Evolutionary conservation across 1,140 invertebrate genomes (phyloP).

Genomic region (Drosophila novamexicana): DNA sequence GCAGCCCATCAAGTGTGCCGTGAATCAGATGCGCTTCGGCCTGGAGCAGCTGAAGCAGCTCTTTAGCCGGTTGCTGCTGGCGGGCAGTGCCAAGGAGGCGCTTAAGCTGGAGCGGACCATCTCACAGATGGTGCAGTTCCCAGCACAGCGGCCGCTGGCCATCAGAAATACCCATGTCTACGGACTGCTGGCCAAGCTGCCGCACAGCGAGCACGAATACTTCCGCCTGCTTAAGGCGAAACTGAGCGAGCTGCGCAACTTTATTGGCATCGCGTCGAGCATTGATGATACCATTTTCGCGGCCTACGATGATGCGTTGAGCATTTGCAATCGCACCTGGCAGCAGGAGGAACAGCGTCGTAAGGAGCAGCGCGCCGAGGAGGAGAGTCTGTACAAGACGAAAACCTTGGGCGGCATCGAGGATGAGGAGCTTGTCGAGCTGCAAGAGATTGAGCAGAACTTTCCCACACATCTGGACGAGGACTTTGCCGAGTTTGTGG

Average conservation of each 20-base stretch:
- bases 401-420: conserved; percentile 88
- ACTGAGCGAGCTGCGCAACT: conserved; percentile 87
- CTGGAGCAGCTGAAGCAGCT: conserved; percentile 66
- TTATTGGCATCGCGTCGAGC: conserved; percentile 44
- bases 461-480: conserved; percentile 91
- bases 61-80: conserved; percentile 46
- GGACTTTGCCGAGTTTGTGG: conserved; percentile 89
- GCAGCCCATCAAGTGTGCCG: conserved; percentile 70
- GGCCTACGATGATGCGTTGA: conserved; percentile 85
- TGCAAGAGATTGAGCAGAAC: conserved; percentile 88
- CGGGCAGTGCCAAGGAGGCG: conserved; percentile 52
- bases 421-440: conserved; percentile 90
- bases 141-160: conserved; percentile 47
- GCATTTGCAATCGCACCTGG: conserved; percentile 89
- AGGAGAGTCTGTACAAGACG: conserved; percentile 92
- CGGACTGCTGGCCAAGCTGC: conserved; percentile 56
- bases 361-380: conserved; percentile 88
- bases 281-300: conserved; percentile 85
- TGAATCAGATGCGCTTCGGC: conserved; percentile 67
- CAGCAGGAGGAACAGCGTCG: conserved; percentile 89
- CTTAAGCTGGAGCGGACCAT: conserved; percentile 53
- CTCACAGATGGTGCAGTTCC: conserved; percentile 67
- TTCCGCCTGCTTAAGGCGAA: conserved; percentile 88
- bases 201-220: conserved; percentile 70
- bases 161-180: conserved; percentile 59